Conservation (phyloP, 2,113 vertebrate genomes). For the Lepus europaeus region DNA sequence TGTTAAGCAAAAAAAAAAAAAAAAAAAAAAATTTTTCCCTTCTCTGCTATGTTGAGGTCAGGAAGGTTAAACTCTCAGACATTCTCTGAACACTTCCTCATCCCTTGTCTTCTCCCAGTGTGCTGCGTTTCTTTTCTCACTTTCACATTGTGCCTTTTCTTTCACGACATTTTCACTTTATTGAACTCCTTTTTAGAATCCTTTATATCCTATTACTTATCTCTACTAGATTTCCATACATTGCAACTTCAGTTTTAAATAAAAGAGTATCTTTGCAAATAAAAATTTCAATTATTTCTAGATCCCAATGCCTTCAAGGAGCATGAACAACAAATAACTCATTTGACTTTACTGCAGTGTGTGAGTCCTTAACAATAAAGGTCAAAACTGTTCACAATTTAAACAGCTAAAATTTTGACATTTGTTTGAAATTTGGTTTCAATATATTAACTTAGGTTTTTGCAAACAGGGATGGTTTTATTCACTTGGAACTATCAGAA, state of each 20-base stretch:
- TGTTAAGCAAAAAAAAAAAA: slow-evolving; percentile 81
- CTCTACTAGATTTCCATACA: slow-evolving; percentile 60
- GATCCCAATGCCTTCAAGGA: slow-evolving; percentile 17
- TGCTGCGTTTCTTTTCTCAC: slow-evolving; percentile 44
- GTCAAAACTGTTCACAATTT: slow-evolving; percentile 27
- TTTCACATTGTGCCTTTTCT: slow-evolving; percentile 71
- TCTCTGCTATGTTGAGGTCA: slow-evolving; percentile 82
- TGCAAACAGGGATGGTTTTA: not conserved
- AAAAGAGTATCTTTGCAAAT: slow-evolving; percentile 65
- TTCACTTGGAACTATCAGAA: not conserved
- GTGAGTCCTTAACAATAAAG: slow-evolving; percentile 12
- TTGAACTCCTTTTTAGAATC: slow-evolving; percentile 65
- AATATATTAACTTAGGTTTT: slow-evolving; percentile 11
- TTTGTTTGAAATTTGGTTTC: slow-evolving; percentile 57
- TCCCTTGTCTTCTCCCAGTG: slow-evolving; percentile 65
- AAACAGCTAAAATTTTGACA: slow-evolving; percentile 6
- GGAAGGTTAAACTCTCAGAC: slow-evolving; percentile 83
- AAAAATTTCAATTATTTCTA: slow-evolving; percentile 71
- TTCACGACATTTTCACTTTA: slow-evolving; percentile 83
- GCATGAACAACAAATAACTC: slow-evolving; percentile 7
- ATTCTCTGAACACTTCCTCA: slow-evolving; percentile 82
- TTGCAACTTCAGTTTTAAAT: slow-evolving; percentile 69
- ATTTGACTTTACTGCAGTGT: slow-evolving; percentile 58
- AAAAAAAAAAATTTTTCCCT: slow-evolving; percentile 78
- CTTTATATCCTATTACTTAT: slow-evolving; percentile 72